Base-by-base conservation (phyloP, 2,888 invertebrate genomes). In the Neoascia interrupta region DNA sequence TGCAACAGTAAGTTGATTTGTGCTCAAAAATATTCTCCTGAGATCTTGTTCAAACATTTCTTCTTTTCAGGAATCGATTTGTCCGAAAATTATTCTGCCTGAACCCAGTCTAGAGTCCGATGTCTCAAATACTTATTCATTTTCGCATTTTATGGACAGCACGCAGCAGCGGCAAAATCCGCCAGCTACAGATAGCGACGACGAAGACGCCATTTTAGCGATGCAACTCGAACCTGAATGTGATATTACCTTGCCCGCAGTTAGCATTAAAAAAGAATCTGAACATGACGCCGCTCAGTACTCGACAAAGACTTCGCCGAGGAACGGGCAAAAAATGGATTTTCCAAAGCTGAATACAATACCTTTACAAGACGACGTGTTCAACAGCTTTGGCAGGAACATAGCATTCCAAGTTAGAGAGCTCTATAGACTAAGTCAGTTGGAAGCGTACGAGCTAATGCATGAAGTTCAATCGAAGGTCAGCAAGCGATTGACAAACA, bases 361-460 rank as follows among this genome's bases (percentile, higher is more conserved):
- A 37, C 79, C 73, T 13, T 41, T 49, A 6, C 60, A 79, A 21
- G 79, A 79, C 39, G 73, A 79, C 56, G 79, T 79, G 21, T 79
- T 79, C 26, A 79, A 79, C 56, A 79, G 79, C 26, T 79, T 79
- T 15, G 79, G 79, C 2, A 54, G 79, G 19, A 79, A 79, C 18
- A 61, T 79, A 21, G 79, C 73, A 61, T 79, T 79, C 61, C 79
- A 79, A 43, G 79, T 68, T 16, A 79, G 61, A 56, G 79, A 79
- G 26, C 11, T 79, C 36, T 54, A 61, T 19, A 53, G 61, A 37
- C 41, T 66, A n/a, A 79, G 51, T 63, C 47, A 41, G 15, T 11
- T 79, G n/a, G 79, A 73, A 15, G 79, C 79, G 0, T 68, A 49
- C 31, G 73, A 79, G 13, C 11, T 79, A 6, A 79, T 79, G 79